Base-by-base conservation (phyloP, 2,888 invertebrate genomes). In the Caenorhabditis zanzibari region DNA sequence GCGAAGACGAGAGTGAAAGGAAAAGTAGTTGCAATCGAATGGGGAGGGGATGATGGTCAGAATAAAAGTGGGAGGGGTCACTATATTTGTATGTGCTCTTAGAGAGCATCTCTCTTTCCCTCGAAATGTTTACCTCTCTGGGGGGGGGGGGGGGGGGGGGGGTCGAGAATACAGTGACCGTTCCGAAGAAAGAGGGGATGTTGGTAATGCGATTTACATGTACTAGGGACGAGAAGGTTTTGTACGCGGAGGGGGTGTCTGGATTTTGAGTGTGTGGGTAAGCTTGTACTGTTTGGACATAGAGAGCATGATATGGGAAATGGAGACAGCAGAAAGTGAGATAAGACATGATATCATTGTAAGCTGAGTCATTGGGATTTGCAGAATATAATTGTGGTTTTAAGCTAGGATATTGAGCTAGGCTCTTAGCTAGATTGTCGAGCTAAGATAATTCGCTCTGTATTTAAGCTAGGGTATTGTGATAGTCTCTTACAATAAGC, bases 121-220 rank as follows among this genome's bases (percentile, higher is more conserved):
- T 58, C 32, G 32, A 14, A 38, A 32, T 68, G 68, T 68, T 73
- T 73, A 63, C 73, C 63, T 44, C 58, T 7, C 22, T 58, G 41
- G 44, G 41, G 44, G 58, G 6, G 10, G 12, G 12, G 10, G 10
- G 38, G 10, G 10, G 10, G 12, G 12, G 10, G 10, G 38, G 10
- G 10, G 10, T 38, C 71, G 58, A 69, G 41, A 32, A 72, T 72
- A 59, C 19, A 47, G 59, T 59, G 71, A 58, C 66, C 52, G 35
- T n/a, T 47, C 7, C 7, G n/a, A 19, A 19, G 47, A 47, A 19
- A 6, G 7, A 26, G 26, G 47, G 16, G 38, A 38, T 24, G 35
- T 56, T 63, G 41, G 73, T 73, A 73, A 80, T 66, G 68, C 80
- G 80, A 80, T 80, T 80, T 80, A 80, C 80, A 80, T 73, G 80